These are phyloP conservation scores for Epirrhoe tristata DNA, from an alignment of 2,888 invertebrate genomes.

Conservation along the genomic window DNA sequence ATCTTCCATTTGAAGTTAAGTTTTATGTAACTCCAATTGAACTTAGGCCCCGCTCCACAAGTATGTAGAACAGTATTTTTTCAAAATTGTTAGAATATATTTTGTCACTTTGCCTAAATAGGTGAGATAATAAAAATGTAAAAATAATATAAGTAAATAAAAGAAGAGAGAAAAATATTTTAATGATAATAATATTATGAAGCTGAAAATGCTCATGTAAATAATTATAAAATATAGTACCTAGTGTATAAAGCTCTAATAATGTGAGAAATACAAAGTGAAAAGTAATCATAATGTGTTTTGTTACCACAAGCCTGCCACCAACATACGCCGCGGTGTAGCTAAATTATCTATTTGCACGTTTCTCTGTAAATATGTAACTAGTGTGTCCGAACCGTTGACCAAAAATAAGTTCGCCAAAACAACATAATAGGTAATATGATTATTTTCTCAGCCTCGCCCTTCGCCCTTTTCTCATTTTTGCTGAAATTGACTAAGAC, in stretches of 20 bases:
- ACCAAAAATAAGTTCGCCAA: too few species aligned
- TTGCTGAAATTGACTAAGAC: too few species aligned
- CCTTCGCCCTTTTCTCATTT: too few species aligned
- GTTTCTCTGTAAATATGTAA: too few species aligned
- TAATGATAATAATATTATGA: conserved; percentile 81
- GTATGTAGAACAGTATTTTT: conserved; percentile 53
- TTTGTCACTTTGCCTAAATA: conserved; percentile 81
- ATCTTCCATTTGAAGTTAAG: conserved; percentile 17
- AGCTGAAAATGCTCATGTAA: conserved; percentile 84
- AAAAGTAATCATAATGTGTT: conserved; percentile 56
- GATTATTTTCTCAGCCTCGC: too few species aligned
- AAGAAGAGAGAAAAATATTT: conserved; percentile 82
- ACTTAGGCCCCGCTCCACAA: conserved; percentile 54
- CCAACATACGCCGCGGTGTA: too few species aligned
- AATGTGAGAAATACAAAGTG: conserved; percentile 80
- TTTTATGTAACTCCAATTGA: conserved; percentile 1
- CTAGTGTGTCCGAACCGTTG: too few species aligned
- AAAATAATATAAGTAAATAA: conserved; percentile 79
- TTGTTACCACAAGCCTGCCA: conserved; percentile 27
- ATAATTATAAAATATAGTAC: conserved; percentile 72
- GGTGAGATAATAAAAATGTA: conserved; percentile 71
- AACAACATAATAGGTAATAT: too few species aligned
- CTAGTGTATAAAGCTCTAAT: conserved; percentile 80
- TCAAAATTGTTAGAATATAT: conserved; percentile 51
- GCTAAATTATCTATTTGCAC: too few species aligned